Conservation (phyloP, 2,888 invertebrate species). For the Volucella zonaria region DNA sequence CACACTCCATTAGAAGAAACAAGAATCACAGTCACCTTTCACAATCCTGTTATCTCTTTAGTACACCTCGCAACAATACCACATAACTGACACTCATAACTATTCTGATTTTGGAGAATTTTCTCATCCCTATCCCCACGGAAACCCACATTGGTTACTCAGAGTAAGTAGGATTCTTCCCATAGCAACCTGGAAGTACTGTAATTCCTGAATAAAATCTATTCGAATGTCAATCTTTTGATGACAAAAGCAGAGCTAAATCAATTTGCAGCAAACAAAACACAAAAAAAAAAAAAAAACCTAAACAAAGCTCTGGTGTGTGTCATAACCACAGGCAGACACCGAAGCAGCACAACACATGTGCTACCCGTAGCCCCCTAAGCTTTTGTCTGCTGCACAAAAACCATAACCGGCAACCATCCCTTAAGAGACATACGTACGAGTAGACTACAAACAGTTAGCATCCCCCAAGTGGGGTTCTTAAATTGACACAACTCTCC, state of each 20-base stretch:
- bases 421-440: not conserved
- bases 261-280: slow-evolving; percentile 28
- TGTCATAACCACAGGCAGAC: not conserved
- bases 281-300: not conserved
- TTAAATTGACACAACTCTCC: slow-evolving; percentile 15
- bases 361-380: slow-evolving; percentile 22
- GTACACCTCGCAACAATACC: no score
- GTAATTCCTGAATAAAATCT: slow-evolving; percentile 12
- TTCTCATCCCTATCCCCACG: not conserved
- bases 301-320: slow-evolving; percentile 30
- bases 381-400: slow-evolving; percentile 43
- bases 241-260: slow-evolving; percentile 17
- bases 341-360: not conserved
- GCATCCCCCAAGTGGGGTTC: slow-evolving; percentile 34
- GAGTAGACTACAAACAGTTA: not conserved
- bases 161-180: slow-evolving; percentile 24
- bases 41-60: no score
- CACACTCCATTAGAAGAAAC: no score
- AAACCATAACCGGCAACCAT: not conserved
- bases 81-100: no score
- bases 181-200: not conserved
- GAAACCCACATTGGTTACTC: not conserved
- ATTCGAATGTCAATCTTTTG: slow-evolving; percentile 29
- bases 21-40: no score
- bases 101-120: no score